Base-by-base conservation (phyloP, 2,113 vertebrate genomes). In the Climacteris rufus region DNA sequence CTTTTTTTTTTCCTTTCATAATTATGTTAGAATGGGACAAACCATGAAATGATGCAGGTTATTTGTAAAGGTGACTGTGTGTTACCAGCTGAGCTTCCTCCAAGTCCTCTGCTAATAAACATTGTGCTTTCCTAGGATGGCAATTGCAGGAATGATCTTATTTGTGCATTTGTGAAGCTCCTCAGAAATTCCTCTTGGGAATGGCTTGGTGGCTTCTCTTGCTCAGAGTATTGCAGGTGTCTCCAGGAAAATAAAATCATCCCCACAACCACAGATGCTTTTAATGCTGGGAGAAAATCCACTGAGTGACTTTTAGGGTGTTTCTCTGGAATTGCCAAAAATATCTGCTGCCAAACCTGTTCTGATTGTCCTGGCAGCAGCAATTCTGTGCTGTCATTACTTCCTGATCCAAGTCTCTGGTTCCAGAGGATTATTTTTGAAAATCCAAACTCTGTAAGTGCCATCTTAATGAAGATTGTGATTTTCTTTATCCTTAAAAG, bases 1-100 rank as follows among this genome's bases (percentile, higher is more conserved):
- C n/a, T n/a, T n/a, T 53, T 33, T 59, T 59, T 65, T 70, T 17
- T 33, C n/a, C 15, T 13, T 72, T 53, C 0, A 0, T 2, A 5
- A 14, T 88, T 56, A 23, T 52, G 53, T 66, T 57, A 53, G 49
- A 83, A 70, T 13, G 8, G 31, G 49, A 40, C 33, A 45, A 42
- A 64, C n/a, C 6, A 31, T 31, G 37, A 45, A 30, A 9, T 39
- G 52, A 44, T 23, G 30, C 9, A 49, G 33, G 15, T 76, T 8
- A 25, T 30, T 78, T 88, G 37, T 9, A 16, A 24, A 70, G 61
- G 25, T 27, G 53, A 56, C 17, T 14, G 0, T 22, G 10, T 47
- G 60, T 75, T 49, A 75, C 12, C 61, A n/a, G 11, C 19, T 60
- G 65, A 60, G 35, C 11, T 74, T 60, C 59, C 60, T 74, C 49